phyloP scores from a whole-genome alignment of 1,140 invertebrate species.

The Diachasma alloeum region DNA sequence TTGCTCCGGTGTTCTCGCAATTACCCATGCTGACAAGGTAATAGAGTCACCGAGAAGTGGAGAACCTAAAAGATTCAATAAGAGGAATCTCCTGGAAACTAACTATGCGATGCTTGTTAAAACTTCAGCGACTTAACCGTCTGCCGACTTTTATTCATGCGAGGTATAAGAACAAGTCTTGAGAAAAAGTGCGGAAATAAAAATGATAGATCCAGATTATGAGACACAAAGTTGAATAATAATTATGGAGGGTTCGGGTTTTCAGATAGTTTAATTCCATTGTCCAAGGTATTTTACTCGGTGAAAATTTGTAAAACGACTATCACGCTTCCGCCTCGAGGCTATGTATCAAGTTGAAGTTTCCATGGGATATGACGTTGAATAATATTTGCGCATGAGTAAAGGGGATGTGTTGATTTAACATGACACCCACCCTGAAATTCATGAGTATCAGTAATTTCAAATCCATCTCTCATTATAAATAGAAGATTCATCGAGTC shows the following conservation, averaged over 20 bases:
- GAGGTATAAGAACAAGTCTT: not conserved
- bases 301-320: not conserved
- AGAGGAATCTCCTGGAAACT: not conserved
- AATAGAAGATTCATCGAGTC: not conserved
- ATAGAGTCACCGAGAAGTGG: constrained; percentile 28
- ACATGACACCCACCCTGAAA: not conserved
- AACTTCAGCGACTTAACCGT: not conserved
- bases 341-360: constrained; percentile 12
- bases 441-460: not conserved
- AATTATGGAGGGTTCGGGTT: not conserved
- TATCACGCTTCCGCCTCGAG: not conserved
- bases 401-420: not conserved
- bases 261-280: not conserved
- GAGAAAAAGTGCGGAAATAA: not conserved
- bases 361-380: not conserved
- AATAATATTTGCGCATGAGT: not conserved
- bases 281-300: not conserved
- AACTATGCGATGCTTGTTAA: not conserved
- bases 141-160: not conserved
- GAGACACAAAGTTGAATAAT: not conserved
- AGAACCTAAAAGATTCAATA: not conserved
- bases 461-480: not conserved
- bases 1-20: constrained; percentile 88
- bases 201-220: not conserved
- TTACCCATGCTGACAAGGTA: constrained; percentile 78